These are phyloP conservation scores for Diarsia rubi DNA, from an alignment of 2,888 invertebrate species.

Conservation along the genomic window DNA sequence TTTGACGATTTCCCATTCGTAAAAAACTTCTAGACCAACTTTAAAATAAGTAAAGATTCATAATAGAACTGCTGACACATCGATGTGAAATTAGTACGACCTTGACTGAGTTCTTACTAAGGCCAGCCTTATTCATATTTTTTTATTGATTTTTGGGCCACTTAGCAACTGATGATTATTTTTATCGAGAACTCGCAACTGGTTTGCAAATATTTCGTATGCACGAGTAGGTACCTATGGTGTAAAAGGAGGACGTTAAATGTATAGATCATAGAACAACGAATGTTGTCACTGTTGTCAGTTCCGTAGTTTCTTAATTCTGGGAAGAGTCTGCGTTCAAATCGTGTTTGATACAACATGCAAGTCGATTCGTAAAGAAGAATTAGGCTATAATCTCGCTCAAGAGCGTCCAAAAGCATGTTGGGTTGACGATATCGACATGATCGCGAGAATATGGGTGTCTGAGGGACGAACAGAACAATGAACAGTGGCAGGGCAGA, in stretches of 20 bases:
- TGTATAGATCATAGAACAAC: neutral
- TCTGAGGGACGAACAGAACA: no score
- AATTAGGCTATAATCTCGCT: no score
- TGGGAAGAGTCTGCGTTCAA: neutral
- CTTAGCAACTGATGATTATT: slow-evolving; percentile 1
- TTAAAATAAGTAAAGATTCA: neutral
- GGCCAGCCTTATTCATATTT: slow-evolving; percentile 16
- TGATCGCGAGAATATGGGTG: no score
- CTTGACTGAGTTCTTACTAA: slow-evolving; percentile 10
- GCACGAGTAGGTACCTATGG: no score
- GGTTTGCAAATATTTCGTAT: neutral
- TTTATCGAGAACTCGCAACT: slow-evolving; percentile 11
- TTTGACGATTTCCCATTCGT: no score
- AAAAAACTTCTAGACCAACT: neutral
- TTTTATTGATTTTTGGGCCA: slow-evolving; percentile 12
- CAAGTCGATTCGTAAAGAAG: no score
- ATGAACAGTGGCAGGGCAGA: no score
- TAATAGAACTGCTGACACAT: slow-evolving; percentile 23
- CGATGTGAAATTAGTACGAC: slow-evolving; percentile 1
- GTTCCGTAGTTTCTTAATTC: neutral
- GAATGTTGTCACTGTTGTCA: neutral
- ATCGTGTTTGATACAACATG: neutral
- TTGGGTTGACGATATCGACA: no score
- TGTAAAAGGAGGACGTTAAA: no score
- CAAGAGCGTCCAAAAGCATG: no score